Percentiles rank a stretch among this genome's conserved stretches.
Evolutionary conservation across 2,113 vertebrate species (phyloP).

Genomic region (Eurypyga helias): DNA sequence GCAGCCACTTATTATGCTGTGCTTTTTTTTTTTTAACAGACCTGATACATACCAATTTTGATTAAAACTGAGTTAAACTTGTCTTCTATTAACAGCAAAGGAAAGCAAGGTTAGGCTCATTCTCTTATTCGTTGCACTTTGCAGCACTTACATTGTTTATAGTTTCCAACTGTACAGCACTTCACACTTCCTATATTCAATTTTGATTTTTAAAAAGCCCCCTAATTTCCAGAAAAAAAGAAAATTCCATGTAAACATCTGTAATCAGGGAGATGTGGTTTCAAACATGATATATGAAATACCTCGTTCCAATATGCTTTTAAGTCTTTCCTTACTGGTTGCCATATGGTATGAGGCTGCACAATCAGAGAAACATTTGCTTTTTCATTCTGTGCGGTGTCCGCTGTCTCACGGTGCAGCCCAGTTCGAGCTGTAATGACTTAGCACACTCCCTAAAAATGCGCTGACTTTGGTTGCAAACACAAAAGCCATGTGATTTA

Average conservation of each 20-base stretch:
- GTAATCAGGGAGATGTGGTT: background rate
- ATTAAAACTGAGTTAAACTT: conserved; percentile 39
- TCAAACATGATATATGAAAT: background rate
- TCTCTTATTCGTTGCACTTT: conserved; percentile 53
- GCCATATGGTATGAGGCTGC: conserved; percentile 34
- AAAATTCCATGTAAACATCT: conserved; percentile 44
- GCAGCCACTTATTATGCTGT: background rate
- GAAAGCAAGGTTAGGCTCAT: conserved; percentile 54
- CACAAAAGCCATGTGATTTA: background rate
- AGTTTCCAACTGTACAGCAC: conserved; percentile 27
- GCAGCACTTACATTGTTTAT: conserved; percentile 37
- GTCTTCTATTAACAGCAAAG: conserved; percentile 43
- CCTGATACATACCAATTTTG: background rate
- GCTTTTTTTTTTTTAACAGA: background rate
- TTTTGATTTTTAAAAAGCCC: background rate
- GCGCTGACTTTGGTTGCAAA: conserved; percentile 30
- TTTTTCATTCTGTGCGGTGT: conserved; percentile 32
- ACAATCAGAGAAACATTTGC: conserved; percentile 9
- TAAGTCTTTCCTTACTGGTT: conserved; percentile 50
- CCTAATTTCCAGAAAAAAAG: background rate
- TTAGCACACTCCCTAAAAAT: conserved; percentile 46
- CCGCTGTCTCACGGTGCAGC: background rate
- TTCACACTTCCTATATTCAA: conserved; percentile 65
- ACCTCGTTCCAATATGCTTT: background rate
- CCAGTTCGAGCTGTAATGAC: conserved; percentile 4